Percentiles rank a stretch among this genome's conserved stretches.
Conservation (phyloP, 2,888 invertebrate genomes). For the Drosophila mimetica region DNA sequence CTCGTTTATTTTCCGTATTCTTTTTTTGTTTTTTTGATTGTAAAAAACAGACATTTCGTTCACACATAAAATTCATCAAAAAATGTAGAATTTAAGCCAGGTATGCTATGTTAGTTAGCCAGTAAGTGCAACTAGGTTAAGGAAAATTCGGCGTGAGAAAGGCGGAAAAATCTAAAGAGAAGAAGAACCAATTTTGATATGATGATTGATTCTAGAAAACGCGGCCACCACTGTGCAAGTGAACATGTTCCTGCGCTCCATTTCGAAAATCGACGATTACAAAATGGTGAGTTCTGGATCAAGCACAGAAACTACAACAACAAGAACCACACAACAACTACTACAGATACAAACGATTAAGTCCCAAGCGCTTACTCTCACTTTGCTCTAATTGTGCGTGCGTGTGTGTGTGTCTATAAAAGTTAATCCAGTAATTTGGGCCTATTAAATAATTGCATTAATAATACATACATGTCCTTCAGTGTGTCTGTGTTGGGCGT, state of each 20-base stretch:
- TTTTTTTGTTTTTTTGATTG: slow-evolving; percentile 39
- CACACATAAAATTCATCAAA: slow-evolving; percentile 73
- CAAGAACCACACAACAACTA: slow-evolving; percentile 13
- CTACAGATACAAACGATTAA: slow-evolving; percentile 21
- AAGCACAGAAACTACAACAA: slow-evolving; percentile 28
- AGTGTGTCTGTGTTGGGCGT: slow-evolving; percentile 19
- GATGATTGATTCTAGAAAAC: slow-evolving; percentile 87
- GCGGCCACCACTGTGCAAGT: slow-evolving; percentile 94
- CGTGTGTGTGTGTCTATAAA: slow-evolving; percentile 41
- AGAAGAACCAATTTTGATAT: slow-evolving; percentile 60
- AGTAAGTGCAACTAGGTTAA: slow-evolving; percentile 35
- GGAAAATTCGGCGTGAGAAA: not conserved
- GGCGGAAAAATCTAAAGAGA: slow-evolving; percentile 5
- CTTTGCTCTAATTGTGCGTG: slow-evolving; percentile 40
- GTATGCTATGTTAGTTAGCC: slow-evolving; percentile 17
- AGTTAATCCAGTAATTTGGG: slow-evolving; percentile 30
- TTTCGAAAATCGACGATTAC: slow-evolving; percentile 99
- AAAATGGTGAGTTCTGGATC: slow-evolving; percentile 95
- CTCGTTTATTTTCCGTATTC: slow-evolving; percentile 32
- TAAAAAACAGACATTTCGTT: slow-evolving; percentile 60
- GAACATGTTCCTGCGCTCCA: slow-evolving; percentile 98
- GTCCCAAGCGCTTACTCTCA: slow-evolving; percentile 33
- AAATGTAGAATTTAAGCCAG: slow-evolving; percentile 11
- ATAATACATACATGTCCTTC: slow-evolving; percentile 34
- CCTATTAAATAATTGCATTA: slow-evolving; percentile 37